Evolutionary conservation across 2,113 vertebrate species (phyloP).

Genomic region (Osmerus mordax): DNA sequence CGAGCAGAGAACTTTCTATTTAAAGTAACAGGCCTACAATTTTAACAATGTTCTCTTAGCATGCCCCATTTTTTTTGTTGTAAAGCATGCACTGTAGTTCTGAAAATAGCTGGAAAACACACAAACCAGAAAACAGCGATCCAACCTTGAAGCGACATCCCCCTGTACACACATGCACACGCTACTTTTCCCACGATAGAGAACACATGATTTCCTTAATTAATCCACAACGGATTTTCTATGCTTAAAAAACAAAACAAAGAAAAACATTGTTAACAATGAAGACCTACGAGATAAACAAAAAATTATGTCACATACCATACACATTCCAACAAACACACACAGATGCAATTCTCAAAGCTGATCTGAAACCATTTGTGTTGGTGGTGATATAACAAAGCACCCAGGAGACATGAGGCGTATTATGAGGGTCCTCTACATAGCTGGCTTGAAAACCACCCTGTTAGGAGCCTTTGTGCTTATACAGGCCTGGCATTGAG

Average conservation of each 20-base stretch:
- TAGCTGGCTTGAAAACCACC: not conserved
- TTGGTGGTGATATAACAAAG: constrained; percentile 40
- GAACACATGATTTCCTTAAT: constrained; percentile 15
- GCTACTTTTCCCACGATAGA: constrained; percentile 20
- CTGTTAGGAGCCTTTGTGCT: constrained; percentile 14
- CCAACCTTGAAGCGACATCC: constrained; percentile 22
- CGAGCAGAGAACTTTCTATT: constrained; percentile 15
- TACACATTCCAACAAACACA: constrained; percentile 16
- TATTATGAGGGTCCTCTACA: not conserved
- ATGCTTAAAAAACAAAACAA: constrained; percentile 22
- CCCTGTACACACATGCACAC: constrained; percentile 42
- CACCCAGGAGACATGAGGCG: not conserved
- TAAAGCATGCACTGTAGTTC: constrained; percentile 60
- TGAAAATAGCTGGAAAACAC: constrained; percentile 16
- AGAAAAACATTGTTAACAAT: not conserved
- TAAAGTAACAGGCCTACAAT: constrained; percentile 15
- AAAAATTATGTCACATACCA: constrained; percentile 1
- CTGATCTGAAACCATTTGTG: constrained; percentile 28
- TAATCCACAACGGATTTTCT: constrained; percentile 60
- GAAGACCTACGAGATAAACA: constrained; percentile 1
- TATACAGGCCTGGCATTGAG: not conserved
- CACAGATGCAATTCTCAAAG: constrained; percentile 20
- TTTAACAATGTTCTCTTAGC: constrained; percentile 35
- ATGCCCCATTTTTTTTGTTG: constrained; percentile 44
- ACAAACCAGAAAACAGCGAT: not conserved